Evolutionary conservation across 2,113 vertebrate species (phyloP).

Genomic region (Sciurus niger): DNA sequence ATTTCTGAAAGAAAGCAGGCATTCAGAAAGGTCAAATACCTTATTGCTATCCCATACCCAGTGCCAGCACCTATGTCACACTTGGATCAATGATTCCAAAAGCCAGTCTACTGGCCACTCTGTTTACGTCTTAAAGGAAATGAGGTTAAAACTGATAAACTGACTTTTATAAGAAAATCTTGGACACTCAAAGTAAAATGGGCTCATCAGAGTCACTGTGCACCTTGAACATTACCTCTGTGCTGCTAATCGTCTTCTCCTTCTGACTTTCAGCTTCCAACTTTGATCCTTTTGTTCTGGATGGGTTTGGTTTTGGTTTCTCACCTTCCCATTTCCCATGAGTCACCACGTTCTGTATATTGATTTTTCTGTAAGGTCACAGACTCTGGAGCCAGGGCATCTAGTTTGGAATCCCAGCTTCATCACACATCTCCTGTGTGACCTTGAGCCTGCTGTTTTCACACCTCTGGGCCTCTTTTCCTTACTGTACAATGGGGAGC

Average conservation of each 20-base stretch:
- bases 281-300: neutral
- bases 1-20: neutral
- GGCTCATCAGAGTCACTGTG: neutral
- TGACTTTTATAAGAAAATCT: conserved; percentile 43
- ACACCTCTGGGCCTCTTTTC: neutral
- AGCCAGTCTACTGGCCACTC: neutral
- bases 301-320: neutral
- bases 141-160: neutral
- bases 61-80: neutral
- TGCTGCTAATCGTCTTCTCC: neutral
- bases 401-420: neutral
- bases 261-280: neutral
- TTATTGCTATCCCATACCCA: neutral
- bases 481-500: neutral
- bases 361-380: neutral
- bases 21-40: neutral
- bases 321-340: neutral
- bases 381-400: neutral
- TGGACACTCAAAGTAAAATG: neutral
- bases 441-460: neutral
- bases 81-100: neutral
- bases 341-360: neutral
- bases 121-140: neutral
- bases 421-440: neutral
- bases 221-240: neutral